Conservation (phyloP, 2,888 invertebrate genomes). For the Morpho achilles region DNA sequence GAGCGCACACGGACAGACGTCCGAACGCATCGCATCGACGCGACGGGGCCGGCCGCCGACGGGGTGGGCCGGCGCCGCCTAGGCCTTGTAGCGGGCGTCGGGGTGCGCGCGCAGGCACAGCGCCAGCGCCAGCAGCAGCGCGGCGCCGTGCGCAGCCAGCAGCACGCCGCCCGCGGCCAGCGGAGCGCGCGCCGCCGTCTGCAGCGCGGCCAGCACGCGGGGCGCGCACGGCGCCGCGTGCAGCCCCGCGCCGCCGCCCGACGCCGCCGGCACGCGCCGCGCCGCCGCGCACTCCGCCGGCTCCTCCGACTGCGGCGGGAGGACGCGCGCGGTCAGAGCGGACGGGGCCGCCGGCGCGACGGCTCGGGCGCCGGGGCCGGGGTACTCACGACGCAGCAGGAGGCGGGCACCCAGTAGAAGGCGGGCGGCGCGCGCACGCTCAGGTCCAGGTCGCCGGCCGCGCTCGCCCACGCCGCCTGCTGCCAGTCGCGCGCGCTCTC, state of each 20-base stretch:
- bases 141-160: slow-evolving; percentile 51
- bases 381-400: slow-evolving; percentile 44
- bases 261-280: slow-evolving; percentile 45
- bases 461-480: slow-evolving; percentile 47
- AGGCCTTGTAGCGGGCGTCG: slow-evolving; percentile 52
- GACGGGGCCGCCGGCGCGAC: slow-evolving; percentile 53
- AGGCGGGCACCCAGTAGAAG: slow-evolving; percentile 57
- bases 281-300: slow-evolving; percentile 36
- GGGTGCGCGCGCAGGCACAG: slow-evolving; percentile 56
- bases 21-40: not conserved
- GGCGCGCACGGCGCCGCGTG: slow-evolving; percentile 47
- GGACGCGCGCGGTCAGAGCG: slow-evolving; percentile 55
- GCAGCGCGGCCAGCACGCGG: slow-evolving; percentile 47
- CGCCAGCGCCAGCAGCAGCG: slow-evolving; percentile 60
- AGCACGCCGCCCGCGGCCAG: slow-evolving; percentile 51
- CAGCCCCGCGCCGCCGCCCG: slow-evolving; percentile 38
- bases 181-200: slow-evolving; percentile 42
- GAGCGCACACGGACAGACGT: slow-evolving; percentile 50
- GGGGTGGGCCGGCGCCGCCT: slow-evolving; percentile 45
- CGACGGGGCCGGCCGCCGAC: not conserved
- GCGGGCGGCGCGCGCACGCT: slow-evolving; percentile 52
- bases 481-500: slow-evolving; percentile 96
- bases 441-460: slow-evolving; percentile 44
- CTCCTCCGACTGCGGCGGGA: slow-evolving; percentile 48
- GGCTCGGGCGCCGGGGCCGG: slow-evolving; percentile 41